Evolutionary conservation across 2,888 invertebrate species (phyloP).

Genomic region (Drosophila borborema): DNA sequence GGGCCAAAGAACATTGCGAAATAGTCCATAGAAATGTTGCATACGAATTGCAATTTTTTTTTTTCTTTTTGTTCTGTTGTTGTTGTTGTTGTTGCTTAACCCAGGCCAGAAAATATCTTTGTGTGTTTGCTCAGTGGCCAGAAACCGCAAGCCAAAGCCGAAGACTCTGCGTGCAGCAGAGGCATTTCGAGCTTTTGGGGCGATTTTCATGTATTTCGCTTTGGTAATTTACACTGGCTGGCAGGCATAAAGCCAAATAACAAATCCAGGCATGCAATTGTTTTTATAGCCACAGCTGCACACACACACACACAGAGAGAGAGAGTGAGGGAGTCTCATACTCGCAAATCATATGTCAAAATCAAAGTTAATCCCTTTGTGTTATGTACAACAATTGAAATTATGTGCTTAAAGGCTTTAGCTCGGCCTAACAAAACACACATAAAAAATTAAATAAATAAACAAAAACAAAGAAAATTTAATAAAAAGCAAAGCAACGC

Average conservation of each 20-base stretch:
- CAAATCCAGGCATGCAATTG: constrained; percentile 25
- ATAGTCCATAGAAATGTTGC: not conserved
- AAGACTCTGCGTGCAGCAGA: constrained; percentile 37
- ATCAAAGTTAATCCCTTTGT: constrained; percentile 81
- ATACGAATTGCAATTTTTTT: not conserved
- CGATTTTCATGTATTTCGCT: constrained; percentile 19
- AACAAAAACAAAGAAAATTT: not conserved
- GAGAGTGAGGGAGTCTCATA: not conserved
- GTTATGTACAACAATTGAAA: constrained; percentile 79
- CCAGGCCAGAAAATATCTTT: not conserved
- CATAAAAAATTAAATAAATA: constrained; percentile 31
- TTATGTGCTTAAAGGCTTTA: constrained; percentile 80
- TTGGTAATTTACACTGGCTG: constrained; percentile 32
- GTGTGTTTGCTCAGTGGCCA: constrained; percentile 8
- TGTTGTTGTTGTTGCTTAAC: not conserved
- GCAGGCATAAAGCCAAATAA: constrained; percentile 28
- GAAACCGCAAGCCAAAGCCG: constrained; percentile 6
- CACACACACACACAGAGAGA: constrained; percentile 16
- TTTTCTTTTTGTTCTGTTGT: not conserved
- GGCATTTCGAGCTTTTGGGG: constrained; percentile 15
- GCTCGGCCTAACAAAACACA: constrained; percentile 65
- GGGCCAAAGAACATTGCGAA: constrained; percentile 4
- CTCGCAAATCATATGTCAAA: constrained; percentile 73
- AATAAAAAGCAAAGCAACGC: constrained; percentile 24
- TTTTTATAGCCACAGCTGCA: constrained; percentile 27